Percentiles rank a stretch among this genome's conserved stretches.
Conservation (phyloP, 2,888 invertebrate species). For the Lacanobia wlatinum region DNA sequence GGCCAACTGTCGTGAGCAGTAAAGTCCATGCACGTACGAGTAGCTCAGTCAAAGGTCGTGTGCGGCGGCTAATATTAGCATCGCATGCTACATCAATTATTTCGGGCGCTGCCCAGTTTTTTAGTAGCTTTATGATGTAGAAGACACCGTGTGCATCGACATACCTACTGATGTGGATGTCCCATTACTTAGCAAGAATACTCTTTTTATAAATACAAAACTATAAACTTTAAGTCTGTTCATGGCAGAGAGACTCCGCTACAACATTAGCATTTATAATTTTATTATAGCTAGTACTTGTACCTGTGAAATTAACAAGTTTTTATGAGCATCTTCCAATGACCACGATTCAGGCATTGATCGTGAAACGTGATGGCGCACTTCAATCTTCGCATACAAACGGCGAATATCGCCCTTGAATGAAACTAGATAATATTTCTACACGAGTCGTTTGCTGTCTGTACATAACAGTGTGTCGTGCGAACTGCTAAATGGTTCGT, state of each 20-base stretch:
- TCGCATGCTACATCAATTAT: conserved; percentile 1
- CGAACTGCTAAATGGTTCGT: conserved; percentile 18
- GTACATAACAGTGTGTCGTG: conserved; percentile 3
- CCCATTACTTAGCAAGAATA: background rate
- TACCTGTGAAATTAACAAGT: background rate
- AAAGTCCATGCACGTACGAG: conserved; percentile 23
- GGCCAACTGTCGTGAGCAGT: background rate
- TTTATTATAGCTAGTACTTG: background rate
- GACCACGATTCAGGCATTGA: background rate
- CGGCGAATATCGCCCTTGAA: conserved; percentile 18
- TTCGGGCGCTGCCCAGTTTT: background rate
- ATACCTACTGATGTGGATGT: background rate
- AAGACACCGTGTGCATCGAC: background rate
- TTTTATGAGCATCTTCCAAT: background rate
- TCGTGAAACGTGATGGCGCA: conserved; percentile 20
- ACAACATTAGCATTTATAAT: background rate
- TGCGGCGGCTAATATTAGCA: conserved; percentile 25
- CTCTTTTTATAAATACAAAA: background rate
- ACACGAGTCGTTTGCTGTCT: conserved; percentile 8
- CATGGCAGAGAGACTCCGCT: background rate
- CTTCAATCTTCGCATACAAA: conserved; percentile 19
- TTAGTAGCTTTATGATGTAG: background rate
- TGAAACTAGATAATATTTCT: conserved; percentile 25
- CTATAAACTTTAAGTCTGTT: background rate
- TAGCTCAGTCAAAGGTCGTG: conserved; percentile 34